Evolutionary conservation across 2,113 vertebrate genomes (phyloP).

Genomic region (Verasper variegatus): DNA sequence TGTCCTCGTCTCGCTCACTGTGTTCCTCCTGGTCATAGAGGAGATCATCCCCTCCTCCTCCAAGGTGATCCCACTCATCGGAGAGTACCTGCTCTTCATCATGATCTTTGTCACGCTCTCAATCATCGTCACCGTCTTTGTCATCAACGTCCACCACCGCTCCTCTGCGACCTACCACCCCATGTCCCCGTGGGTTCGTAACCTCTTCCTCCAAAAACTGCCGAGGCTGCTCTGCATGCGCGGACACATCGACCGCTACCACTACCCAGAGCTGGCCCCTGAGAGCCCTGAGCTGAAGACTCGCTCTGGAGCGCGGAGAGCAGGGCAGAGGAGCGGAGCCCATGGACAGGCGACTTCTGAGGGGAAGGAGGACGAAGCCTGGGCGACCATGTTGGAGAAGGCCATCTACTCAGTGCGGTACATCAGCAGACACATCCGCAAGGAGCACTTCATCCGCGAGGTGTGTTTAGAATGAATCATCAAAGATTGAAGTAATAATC

Average conservation of each 20-base stretch:
- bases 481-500: background rate
- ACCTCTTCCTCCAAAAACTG: slow-evolving; percentile 91
- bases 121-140: slow-evolving; percentile 95
- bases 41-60: slow-evolving; percentile 99
- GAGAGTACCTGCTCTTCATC: slow-evolving; percentile 96
- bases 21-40: slow-evolving; percentile 96
- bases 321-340: slow-evolving; percentile 52
- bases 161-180: slow-evolving; percentile 95
- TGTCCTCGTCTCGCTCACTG: slow-evolving; percentile 95
- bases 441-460: slow-evolving; percentile 95
- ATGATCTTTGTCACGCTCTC: slow-evolving; percentile 98
- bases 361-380: slow-evolving; percentile 85
- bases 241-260: slow-evolving; percentile 88
- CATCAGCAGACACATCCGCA: slow-evolving; percentile 94
- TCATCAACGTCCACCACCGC: slow-evolving; percentile 97
- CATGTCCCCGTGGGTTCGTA: slow-evolving; percentile 97
- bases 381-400: slow-evolving; percentile 91
- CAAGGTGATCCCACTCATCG: slow-evolving; percentile 96
- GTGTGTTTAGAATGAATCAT: slow-evolving; percentile 67
- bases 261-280: slow-evolving; percentile 85
- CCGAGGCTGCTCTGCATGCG: slow-evolving; percentile 93
- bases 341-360: slow-evolving; percentile 75
- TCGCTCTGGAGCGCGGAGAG: slow-evolving; percentile 65
- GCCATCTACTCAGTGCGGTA: slow-evolving; percentile 92
- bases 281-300: slow-evolving; percentile 78